Base-by-base conservation (phyloP, 2,888 invertebrate genomes). In the Beris morrisii region DNA sequence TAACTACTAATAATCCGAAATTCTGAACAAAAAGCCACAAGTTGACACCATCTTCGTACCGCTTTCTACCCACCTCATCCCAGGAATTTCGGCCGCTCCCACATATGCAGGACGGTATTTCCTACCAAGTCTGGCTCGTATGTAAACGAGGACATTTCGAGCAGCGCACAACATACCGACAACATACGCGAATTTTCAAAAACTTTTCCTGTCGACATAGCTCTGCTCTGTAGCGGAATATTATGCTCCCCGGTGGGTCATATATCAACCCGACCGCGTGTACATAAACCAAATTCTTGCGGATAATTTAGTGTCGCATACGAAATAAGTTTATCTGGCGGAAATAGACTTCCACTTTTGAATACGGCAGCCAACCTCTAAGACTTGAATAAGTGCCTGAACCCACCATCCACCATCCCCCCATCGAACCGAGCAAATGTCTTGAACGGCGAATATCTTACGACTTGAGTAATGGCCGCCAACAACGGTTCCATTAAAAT, bases 261-360 rank as follows among this genome's bases (percentile, higher is more conserved):
- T 68, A 68, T 68, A 68, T 68, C 68, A 68, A 68, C 32, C 44
- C 5, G 63, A 67, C 68, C 66, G 54, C 68, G 69, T 61, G 61
- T 43, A 64, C 71, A 71, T 72, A 73, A 73, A 73, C 72, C 72
- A 73, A 71, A 73, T 73, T 73, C 73, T 73, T 73, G 73, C 58
- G 71, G 73, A 73, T 73, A 73, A 73, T 73, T 73, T 73, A 73
- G 72, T 73, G 72, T 71, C 71, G 73, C 73, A 73, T 73, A 72
- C 71, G 73, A 72, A 72, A 73, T 73, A 73, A 72, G 73, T 73
- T 73, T 73, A 73, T 73, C 73, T 72, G 71, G 73, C 72, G 71
- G 73, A 71, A 72, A 72, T 72, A 71, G 67, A 71, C 70, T 71
- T 70, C 61, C 69, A 67, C 61, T 63, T 68, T 63, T 66, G 11